These are phyloP conservation scores for Gymnogyps californianus DNA, from an alignment of 2,113 vertebrate genomes.

Conservation along the genomic window DNA sequence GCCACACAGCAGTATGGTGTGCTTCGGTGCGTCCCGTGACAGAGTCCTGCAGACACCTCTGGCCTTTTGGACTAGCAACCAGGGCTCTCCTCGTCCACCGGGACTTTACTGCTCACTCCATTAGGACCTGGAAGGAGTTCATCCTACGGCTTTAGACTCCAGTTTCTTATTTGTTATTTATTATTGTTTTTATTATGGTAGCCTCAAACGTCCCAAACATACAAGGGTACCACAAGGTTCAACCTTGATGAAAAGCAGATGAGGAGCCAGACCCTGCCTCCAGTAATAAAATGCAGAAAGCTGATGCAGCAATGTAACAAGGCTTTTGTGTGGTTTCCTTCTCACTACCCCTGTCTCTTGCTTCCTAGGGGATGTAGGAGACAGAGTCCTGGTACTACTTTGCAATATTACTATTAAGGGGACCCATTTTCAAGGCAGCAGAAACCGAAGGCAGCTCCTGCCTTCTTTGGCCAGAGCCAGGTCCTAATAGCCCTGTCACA, in stretches of 20 bases:
- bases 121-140: not conserved
- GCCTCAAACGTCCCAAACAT: slow-evolving; percentile 11
- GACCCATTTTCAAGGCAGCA: not conserved
- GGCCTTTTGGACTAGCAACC: not conserved
- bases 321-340: slow-evolving; percentile 61
- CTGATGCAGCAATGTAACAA: slow-evolving; percentile 43
- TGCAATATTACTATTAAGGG: not conserved
- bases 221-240: slow-evolving; percentile 43
- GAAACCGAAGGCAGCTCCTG: not conserved
- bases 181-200: slow-evolving; percentile 39
- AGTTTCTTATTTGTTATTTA: slow-evolving; percentile 34
- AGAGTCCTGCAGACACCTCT: not conserved
- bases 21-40: accelerated
- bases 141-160: not conserved
- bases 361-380: slow-evolving; percentile 22
- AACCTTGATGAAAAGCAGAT: slow-evolving; percentile 51
- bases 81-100: not conserved
- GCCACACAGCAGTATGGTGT: not conserved
- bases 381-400: not conserved
- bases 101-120: not conserved
- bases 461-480: not conserved
- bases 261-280: slow-evolving; percentile 49
- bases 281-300: slow-evolving; percentile 50
- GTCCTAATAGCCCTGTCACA: not conserved
- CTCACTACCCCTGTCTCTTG: slow-evolving; percentile 2